Conservation (phyloP, 2,888 invertebrate species). For the Cryptophagus acutangulus region DNA sequence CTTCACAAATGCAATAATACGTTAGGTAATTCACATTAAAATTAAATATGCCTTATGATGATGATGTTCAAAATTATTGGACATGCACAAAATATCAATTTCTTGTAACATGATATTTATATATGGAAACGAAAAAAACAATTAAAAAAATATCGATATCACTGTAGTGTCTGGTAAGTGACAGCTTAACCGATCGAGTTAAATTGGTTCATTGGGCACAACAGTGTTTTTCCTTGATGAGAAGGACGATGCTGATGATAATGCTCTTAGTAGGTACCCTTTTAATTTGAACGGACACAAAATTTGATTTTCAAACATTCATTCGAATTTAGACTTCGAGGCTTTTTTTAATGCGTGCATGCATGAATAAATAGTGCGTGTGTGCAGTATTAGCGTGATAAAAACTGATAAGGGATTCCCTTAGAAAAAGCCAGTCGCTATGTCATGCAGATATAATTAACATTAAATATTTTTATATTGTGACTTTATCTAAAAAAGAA, state of each 20-base stretch:
- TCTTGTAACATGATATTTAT: constrained; percentile 27
- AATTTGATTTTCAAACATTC: too few relatives aligned
- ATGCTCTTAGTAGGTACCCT: too few relatives aligned
- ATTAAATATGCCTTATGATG: neutral
- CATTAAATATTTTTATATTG: constrained; percentile 30
- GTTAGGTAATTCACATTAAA: too few relatives aligned
- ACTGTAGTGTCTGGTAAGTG: constrained; percentile 37
- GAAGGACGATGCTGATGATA: too few relatives aligned
- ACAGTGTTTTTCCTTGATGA: too few relatives aligned
- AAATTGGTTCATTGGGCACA: constrained; percentile 41
- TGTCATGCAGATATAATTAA: constrained; percentile 41
- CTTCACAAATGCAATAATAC: too few relatives aligned
- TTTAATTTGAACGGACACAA: too few relatives aligned
- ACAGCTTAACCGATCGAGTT: constrained; percentile 40
- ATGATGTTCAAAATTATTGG: neutral
- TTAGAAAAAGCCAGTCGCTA: constrained; percentile 33
- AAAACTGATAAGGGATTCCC: constrained; percentile 37
- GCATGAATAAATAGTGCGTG: constrained; percentile 28
- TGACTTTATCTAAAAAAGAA: too few relatives aligned
- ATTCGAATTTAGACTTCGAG: too few relatives aligned
- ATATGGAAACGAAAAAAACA: constrained; percentile 16
- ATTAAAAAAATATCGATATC: constrained; percentile 38
- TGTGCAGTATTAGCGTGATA: constrained; percentile 34
- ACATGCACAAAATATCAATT: constrained; percentile 2
- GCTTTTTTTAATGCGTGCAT: constrained; percentile 25